Base-by-base conservation (phyloP, 2,113 vertebrate genomes). In the Gila orcuttii region DNA sequence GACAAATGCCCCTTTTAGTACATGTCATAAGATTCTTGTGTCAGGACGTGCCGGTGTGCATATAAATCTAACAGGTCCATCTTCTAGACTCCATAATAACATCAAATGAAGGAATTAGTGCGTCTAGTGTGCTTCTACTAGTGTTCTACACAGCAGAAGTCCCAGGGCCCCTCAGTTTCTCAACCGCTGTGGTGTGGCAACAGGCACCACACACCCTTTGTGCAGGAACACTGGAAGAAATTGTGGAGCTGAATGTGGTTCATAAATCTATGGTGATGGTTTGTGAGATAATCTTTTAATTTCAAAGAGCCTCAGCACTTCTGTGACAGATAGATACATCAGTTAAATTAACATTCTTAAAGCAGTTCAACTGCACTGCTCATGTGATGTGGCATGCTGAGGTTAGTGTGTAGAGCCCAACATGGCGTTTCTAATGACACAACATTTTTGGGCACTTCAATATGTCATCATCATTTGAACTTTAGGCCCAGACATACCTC, bases 61-160 rank as follows among this genome's bases (percentile, higher is more conserved):
- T 90, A 94, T 93, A 94, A 93, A 94, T 93, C 90, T 91, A 89
- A 82, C 89, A 86, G 86, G 82, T 83, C 86, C 79, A 64, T 71
- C 64, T 81, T 86, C 74, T 86, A 87, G 91, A 91, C 90, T 90
- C 91, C 86, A 92, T 93, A 93, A 94, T 95, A 93, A 94, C 91
- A 91, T 93, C 89, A 94, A 94, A 94, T 92, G 90, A 90, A 93
- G 92, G 90, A 94, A 93, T 94, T 93, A 92, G 92, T 93, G 90
- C 87, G 91, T 89, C 28, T 28, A 28, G 28, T 28, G 28, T 28
- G 28, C 28, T 28, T 28, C 28, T 28, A 28, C 28, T 28, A 28
- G 28, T 28, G 28, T 88, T 89, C 91, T 90, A 91, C 91, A 93
- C 76, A 78, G 91, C 91, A 88, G 88, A 62, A 89, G 86, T 90